A percentile compares a stretch with the other conserved stretches of the same genome.
phyloP scores from a whole-genome alignment of 2,888 invertebrate genomes.

The Xylophagus ater region DNA sequence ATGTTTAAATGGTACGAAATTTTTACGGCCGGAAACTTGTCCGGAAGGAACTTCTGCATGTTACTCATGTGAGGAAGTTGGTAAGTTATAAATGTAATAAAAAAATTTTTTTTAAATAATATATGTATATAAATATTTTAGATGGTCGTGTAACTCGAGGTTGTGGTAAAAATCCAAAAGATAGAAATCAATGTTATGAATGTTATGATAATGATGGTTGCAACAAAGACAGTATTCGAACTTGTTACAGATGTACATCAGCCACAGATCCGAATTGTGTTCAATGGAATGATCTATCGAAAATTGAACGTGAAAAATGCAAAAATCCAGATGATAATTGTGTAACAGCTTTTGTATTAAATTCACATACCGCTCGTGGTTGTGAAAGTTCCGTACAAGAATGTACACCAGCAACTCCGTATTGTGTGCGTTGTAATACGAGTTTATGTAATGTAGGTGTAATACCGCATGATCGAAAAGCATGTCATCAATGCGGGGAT shows the following conservation, averaged over 20 bases:
- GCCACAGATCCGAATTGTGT: conserved; percentile 25
- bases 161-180: conserved; percentile 22
- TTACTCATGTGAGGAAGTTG: no score
- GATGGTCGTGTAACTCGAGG: conserved; percentile 19
- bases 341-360: conserved; percentile 19
- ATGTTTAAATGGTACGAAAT: no score
- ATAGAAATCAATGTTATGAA: conserved; percentile 22
- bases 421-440: conserved; percentile 24
- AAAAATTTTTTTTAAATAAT: no score
- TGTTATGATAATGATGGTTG: conserved; percentile 24
- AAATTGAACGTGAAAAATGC: conserved; percentile 26
- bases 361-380: conserved; percentile 26
- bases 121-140: no score
- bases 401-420: conserved; percentile 1
- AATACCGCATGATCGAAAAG: conserved; percentile 25
- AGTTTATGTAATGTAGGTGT: conserved; percentile 28
- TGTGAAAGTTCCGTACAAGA: conserved; percentile 18
- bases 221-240: conserved; percentile 23
- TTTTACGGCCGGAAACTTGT: no score
- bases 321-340: conserved; percentile 22
- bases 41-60: no score
- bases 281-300: conserved; percentile 25
- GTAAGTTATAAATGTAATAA: no score
- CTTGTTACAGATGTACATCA: conserved; percentile 29
- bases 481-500: conserved; percentile 27